Percentiles rank a stretch among this genome's conserved stretches.
Evolutionary conservation across 2,113 vertebrate species (phyloP).

Genomic region (Aramus guarauna): DNA sequence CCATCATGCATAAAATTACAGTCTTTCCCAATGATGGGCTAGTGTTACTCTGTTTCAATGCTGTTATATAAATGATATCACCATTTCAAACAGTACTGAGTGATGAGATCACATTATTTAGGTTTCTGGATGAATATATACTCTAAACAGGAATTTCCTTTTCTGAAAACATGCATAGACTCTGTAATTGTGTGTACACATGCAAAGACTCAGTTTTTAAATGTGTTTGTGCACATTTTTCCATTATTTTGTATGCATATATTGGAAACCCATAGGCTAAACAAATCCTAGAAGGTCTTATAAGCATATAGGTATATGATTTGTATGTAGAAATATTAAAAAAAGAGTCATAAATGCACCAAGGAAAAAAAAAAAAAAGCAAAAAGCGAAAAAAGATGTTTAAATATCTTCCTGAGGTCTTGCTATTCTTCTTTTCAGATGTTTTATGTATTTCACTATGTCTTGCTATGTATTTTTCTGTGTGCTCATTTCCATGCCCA

Average conservation of each 20-base stretch:
- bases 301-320: background rate
- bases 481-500: background rate
- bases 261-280: background rate
- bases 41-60: background rate
- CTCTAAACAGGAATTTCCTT: background rate
- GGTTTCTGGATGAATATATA: background rate
- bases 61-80: background rate
- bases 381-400: background rate
- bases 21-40: background rate
- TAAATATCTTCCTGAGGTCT: background rate
- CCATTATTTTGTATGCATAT: fast-evolving
- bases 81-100: background rate
- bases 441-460: background rate
- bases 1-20: background rate
- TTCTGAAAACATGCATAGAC: background rate
- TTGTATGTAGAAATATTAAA: background rate
- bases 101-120: background rate
- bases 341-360: background rate
- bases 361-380: background rate
- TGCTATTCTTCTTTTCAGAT: background rate
- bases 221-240: background rate
- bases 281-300: background rate
- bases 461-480: background rate
- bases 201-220: background rate
- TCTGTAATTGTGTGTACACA: background rate